Percentiles rank a stretch among this genome's conserved stretches.
Conservation (phyloP, 2,888 invertebrate species). For the Bibio marci region DNA sequence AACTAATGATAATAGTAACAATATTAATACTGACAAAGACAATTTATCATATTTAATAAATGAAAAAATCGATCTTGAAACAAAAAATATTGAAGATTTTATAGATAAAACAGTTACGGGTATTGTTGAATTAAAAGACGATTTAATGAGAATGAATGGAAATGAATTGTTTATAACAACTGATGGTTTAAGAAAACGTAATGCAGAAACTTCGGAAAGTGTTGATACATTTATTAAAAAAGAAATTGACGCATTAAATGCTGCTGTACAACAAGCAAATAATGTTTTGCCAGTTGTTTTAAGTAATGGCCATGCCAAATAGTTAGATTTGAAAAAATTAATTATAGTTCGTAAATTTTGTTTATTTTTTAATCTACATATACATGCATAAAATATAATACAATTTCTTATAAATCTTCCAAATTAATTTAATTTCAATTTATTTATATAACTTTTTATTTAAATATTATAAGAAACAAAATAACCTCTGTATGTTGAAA, state of each 20-base stretch:
- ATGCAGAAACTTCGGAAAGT: conserved; percentile 9
- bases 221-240: conserved; percentile 24
- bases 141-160: conserved; percentile 25
- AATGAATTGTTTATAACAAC: conserved; percentile 14
- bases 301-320: conserved; percentile 30
- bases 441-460: too few relatives aligned
- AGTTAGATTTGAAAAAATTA: conserved; percentile 11
- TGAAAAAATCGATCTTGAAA: conserved; percentile 27
- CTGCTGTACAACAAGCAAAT: conserved; percentile 28
- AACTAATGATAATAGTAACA: too few relatives aligned
- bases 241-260: conserved; percentile 29
- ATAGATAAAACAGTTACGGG: conserved; percentile 31
- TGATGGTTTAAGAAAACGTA: conserved; percentile 24
- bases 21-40: conserved; percentile 29
- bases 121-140: conserved; percentile 29
- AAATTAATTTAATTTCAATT: too few relatives aligned
- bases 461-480: too few relatives aligned
- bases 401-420: too few relatives aligned
- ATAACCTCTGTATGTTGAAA: too few relatives aligned
- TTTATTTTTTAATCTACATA: too few relatives aligned
- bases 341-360: too few relatives aligned
- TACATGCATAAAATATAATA: too few relatives aligned
- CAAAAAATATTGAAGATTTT: conserved; percentile 30
- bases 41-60: conserved; percentile 26
- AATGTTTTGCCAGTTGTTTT: conserved; percentile 28